Percentiles rank a stretch among this genome's conserved stretches.
Evolutionary conservation across 2,113 vertebrate genomes (phyloP).

Genomic region (Arvicanthis niloticus): DNA sequence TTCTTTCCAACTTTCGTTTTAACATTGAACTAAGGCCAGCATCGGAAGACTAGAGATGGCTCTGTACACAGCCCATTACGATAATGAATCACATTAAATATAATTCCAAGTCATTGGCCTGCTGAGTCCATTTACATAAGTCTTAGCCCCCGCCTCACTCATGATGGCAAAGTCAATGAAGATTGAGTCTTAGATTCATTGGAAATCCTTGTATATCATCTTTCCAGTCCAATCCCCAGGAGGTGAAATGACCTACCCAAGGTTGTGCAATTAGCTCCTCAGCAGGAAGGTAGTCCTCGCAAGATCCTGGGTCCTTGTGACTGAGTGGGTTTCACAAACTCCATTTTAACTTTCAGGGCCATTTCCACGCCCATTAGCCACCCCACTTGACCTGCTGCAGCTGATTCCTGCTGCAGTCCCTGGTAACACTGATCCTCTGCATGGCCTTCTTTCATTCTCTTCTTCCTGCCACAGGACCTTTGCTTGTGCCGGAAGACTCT

Average conservation of each 20-base stretch:
- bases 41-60: background rate
- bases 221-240: background rate
- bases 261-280: background rate
- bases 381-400: rapidly evolving
- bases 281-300: rapidly evolving
- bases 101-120: conserved; percentile 55
- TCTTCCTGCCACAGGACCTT: conserved; percentile 34
- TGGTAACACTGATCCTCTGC: rapidly evolving
- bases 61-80: background rate
- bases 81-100: conserved; percentile 62
- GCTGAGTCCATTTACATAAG: conserved; percentile 68
- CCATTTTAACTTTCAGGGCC: rapidly evolving
- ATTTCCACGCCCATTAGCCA: background rate
- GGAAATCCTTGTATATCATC: conserved; percentile 62
- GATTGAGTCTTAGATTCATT: conserved; percentile 48
- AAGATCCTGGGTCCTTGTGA: background rate
- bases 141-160: conserved; percentile 12
- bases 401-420: background rate
- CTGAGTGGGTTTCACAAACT: background rate
- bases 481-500: background rate
- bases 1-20: background rate
- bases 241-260: conserved; percentile 54
- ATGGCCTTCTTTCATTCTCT: background rate
- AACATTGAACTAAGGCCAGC: background rate
- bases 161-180: conserved; percentile 44